Conservation (phyloP, 2,113 vertebrate species). For the Brachyhypopomus gauderio region DNA sequence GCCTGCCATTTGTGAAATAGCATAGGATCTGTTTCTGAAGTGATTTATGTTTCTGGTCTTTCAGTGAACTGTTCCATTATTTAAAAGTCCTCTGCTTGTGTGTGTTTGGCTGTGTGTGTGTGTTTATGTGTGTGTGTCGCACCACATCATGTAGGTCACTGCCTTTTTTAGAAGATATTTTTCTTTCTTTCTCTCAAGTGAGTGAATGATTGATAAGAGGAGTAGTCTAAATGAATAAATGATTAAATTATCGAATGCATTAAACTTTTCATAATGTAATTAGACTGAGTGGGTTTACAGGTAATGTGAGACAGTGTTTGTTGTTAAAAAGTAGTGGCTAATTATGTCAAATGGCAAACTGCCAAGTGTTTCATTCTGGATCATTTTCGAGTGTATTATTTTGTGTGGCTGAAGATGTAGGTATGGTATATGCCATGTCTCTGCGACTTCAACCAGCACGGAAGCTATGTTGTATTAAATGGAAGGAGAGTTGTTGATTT, state of each 20-base stretch:
- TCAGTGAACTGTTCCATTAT: slow-evolving; percentile 58
- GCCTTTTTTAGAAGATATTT: not conserved
- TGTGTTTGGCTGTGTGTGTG: not conserved
- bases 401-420: too few relatives aligned
- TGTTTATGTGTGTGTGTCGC: not conserved
- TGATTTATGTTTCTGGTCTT: slow-evolving; percentile 41
- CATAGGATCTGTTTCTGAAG: slow-evolving; percentile 15
- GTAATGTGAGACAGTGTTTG: slow-evolving; percentile 11
- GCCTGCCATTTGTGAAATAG: slow-evolving; percentile 57
- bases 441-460: not conserved
- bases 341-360: not conserved
- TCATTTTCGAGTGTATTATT: not conserved
- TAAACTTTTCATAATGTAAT: slow-evolving; percentile 39
- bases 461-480: not conserved
- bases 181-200: slow-evolving; percentile 40
- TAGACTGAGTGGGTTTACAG: slow-evolving; percentile 28
- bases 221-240: slow-evolving; percentile 22
- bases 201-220: slow-evolving; percentile 6
- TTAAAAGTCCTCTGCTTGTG: slow-evolving; percentile 43
- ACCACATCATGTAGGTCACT: not conserved
- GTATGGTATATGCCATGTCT: too few relatives aligned
- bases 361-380: not conserved
- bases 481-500: slow-evolving; percentile 6
- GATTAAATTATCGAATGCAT: slow-evolving; percentile 32
- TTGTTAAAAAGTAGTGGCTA: not conserved